Percentiles rank a stretch among this genome's conserved stretches.
These are phyloP conservation scores for Onthophagus taurus DNA, from an alignment of 1,140 invertebrate genomes.

Conservation along the genomic window DNA sequence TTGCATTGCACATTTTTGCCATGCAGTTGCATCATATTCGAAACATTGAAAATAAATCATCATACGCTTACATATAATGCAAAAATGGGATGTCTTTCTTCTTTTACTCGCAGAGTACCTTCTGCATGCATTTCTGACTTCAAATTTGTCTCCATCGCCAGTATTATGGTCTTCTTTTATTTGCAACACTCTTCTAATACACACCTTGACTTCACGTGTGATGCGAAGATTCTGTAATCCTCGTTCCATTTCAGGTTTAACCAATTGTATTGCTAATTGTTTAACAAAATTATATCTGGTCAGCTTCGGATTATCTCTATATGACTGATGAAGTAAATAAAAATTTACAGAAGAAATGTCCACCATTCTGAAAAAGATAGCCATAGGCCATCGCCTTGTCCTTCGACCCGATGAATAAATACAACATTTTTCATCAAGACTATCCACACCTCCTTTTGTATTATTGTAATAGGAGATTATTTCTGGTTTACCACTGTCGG, in stretches of 20 bases:
- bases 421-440: constrained; percentile 27
- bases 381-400: constrained; percentile 30
- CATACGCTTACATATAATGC: neutral
- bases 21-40: too few species aligned
- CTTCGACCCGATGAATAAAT: constrained; percentile 21
- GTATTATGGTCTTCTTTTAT: too few species aligned
- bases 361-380: constrained; percentile 21
- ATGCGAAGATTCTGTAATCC: neutral
- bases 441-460: constrained; percentile 32
- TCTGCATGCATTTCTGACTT: too few species aligned
- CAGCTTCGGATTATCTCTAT: neutral
- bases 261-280: constrained; percentile 1
- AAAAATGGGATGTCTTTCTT: neutral
- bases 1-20: too few species aligned
- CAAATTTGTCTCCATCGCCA: too few species aligned
- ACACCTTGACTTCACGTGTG: neutral
- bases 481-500: constrained; percentile 23
- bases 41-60: too few species aligned
- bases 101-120: too few species aligned
- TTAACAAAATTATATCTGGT: neutral
- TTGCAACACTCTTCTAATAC: neutral
- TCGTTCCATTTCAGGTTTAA: neutral
- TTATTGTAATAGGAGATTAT: constrained; percentile 28
- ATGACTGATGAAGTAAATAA: neutral
- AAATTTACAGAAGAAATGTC: neutral